Evolutionary conservation across 2,113 vertebrate genomes (phyloP).

Genomic region (Hiodon tergisus): DNA sequence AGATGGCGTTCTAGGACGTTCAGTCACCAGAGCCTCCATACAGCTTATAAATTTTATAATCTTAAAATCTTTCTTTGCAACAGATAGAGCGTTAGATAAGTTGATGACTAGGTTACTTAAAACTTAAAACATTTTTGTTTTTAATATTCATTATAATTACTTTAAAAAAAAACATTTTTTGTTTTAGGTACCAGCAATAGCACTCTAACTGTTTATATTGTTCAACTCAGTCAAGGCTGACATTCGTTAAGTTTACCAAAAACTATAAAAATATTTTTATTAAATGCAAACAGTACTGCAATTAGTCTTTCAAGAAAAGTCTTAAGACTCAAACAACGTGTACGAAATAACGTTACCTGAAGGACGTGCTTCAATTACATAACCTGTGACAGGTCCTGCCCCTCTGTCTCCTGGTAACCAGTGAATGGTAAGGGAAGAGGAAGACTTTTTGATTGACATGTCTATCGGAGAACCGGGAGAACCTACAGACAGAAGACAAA

Average conservation of each 20-base stretch:
- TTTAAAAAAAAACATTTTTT: not conserved
- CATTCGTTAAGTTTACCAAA: not conserved
- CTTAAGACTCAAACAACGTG: not conserved
- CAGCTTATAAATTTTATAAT: no score
- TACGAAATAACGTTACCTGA: slow-evolving; percentile 69
- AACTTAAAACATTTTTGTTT: no score
- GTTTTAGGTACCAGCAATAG: not conserved
- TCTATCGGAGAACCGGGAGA: slow-evolving; percentile 79
- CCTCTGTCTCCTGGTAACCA: slow-evolving; percentile 78
- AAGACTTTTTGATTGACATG: slow-evolving; percentile 76
- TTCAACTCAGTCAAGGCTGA: not conserved
- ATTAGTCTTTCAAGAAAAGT: not conserved
- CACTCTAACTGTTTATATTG: not conserved
- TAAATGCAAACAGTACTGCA: not conserved
- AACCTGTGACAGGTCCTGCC: slow-evolving; percentile 71
- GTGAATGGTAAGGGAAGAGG: slow-evolving; percentile 74
- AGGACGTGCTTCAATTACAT: slow-evolving; percentile 82
- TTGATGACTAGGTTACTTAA: no score
- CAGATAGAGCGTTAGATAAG: no score
- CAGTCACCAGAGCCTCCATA: no score
- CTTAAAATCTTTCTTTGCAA: no score
- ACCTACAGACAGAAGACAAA: slow-evolving; percentile 52
- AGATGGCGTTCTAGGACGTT: not conserved
- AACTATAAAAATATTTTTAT: not conserved
- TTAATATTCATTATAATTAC: no score